Base-by-base conservation (phyloP, 2,113 vertebrate genomes). In the Barnardius zonarius region DNA sequence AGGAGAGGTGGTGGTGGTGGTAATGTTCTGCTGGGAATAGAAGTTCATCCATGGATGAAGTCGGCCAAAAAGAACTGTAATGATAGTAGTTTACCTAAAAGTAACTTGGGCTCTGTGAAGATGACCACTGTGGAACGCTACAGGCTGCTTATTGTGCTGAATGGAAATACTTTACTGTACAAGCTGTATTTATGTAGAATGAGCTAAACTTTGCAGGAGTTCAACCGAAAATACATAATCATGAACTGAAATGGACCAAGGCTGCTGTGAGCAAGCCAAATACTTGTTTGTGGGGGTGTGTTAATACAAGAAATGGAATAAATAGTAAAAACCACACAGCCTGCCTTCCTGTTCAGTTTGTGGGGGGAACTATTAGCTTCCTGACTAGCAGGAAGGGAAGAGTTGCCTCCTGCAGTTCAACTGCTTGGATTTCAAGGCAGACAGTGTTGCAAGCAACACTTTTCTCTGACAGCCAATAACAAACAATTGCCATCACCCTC, bases 361-460 rank as follows among this genome's bases (percentile, higher is more conserved):
- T 57, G 72, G 63, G 64, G 64, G 91, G 64, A 93, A 76, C 62
- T 85, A 14, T 76, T 67, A 87, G 86, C 90, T 93, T 96, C 93
- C 95, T 96, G 86, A 74, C 68, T 83, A 41, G 77, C 90, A 95
- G 95, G 95, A 92, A 96, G 77, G 61, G 86, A 94, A 64, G 70
- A 90, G 54, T 62, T 91, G 74, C 86, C 96, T 96, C 92, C 95
- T 91, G 92, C 52, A 77, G 95, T 62, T 68, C 9, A 87, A 91
- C 91, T 96, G 59, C 81, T 95, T 93, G 83, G 68, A 67, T 94
- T 95, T 96, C 93, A 93, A 91, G 86, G 83, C 93, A 96, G 92
- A 68, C 43, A 73, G 59, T 43, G 31, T 74, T 85, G 78, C 90
- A 79, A 83, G 70, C 59, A 95, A 41, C 1, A 4, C 69, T 86